Evolutionary conservation across 1,140 invertebrate genomes (phyloP), one percentile per base, ranked within the genome.

Genomic region (Drosophila biarmipes): DNA sequence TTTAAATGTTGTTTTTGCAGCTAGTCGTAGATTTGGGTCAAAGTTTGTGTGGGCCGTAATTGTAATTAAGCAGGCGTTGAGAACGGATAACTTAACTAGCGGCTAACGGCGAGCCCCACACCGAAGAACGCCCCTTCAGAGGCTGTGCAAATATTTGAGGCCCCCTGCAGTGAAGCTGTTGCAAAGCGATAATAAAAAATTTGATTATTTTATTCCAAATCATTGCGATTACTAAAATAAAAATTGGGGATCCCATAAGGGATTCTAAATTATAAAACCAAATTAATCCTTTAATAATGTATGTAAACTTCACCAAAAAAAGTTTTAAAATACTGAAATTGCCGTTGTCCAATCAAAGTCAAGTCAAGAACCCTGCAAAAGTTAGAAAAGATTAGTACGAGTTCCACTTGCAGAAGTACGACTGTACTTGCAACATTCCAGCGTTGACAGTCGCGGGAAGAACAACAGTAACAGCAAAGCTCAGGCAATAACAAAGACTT

Each of bases 21-120:
- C 59, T 53, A 64, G 35, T 43, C 27, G 31, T 55, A 49, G 78
- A 89, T 89, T 89, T 89, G 84, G 84, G 84, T 89, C 84, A 89
- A 78, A 84, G 57, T 73, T 73, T 89, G 84, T 80, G 84, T 89
- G 76, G 84, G 84, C 61, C 77, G 73, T 77, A 89, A 89, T 84
- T 89, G 81, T 84, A 84, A 89, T 89, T 89, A 76, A 82, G 63
- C 73, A 68, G 72, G 54, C 57, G 74, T 61, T 67, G 45, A 64
- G 40, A 62, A 62, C 31, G 58, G 35, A 62, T 58, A 62, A 58
- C 58, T 62, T 19, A 58, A 62, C 58, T 58, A 24, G 34, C 17
- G 24, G 27, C 56, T 78, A 75, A 84, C 66, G 72, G 76, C 42
- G 48, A 71, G 77, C 63, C 66, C 80, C 66, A 76, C 80, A 72